Evolutionary conservation across 2,113 vertebrate genomes (phyloP).

Genomic region (Nicator chloris): DNA sequence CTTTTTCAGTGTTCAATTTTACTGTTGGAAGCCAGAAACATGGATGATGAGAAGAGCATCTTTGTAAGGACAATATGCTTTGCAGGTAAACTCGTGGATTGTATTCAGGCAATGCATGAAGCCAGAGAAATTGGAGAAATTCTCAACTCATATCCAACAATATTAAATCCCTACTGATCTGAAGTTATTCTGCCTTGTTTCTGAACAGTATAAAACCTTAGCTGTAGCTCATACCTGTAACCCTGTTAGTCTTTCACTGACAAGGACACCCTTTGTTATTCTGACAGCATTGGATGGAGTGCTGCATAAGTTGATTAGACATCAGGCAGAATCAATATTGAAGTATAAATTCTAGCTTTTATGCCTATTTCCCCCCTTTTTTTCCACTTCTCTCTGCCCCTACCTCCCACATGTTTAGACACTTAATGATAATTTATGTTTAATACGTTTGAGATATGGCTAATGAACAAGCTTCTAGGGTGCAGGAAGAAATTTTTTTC

Average conservation of each 20-base stretch:
- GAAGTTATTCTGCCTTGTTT: not conserved
- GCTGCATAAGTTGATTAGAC: not conserved
- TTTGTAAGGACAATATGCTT: not conserved
- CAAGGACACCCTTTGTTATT: not conserved
- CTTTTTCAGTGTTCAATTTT: not conserved
- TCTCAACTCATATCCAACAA: not conserved
- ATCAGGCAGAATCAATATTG: not conserved
- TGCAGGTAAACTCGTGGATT: not conserved
- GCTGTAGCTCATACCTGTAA: not conserved
- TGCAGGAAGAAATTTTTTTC: not conserved
- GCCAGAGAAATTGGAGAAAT: not conserved
- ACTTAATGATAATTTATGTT: not conserved
- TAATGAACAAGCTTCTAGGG: not conserved
- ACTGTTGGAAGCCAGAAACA: not conserved
- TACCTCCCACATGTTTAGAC: not conserved
- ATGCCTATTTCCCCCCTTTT: accelerated
- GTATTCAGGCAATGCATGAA: not conserved
- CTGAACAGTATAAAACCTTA: not conserved
- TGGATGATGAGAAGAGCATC: not conserved
- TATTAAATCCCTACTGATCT: not conserved
- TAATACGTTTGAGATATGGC: not conserved
- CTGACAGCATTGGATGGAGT: not conserved
- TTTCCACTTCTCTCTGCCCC: not conserved
- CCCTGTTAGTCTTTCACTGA: not conserved
- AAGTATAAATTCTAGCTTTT: not conserved